Conservation (phyloP, 2,888 invertebrate species). For the Sminthurides aquaticus region DNA sequence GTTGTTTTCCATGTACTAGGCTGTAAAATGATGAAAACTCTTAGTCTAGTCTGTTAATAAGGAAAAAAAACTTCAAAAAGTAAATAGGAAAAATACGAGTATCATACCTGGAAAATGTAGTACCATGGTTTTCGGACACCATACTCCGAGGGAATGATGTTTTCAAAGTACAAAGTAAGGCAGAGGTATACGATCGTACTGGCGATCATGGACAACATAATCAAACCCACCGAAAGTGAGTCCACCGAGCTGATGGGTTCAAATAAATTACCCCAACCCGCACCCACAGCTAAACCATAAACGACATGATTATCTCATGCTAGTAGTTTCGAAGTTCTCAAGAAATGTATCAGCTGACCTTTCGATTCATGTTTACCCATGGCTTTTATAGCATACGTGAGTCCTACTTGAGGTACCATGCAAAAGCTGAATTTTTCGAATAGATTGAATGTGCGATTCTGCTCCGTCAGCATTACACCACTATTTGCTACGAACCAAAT, state of each 20-base stretch:
- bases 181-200: slow-evolving; percentile 50
- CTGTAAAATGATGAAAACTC: too few species aligned
- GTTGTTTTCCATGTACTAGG: too few species aligned
- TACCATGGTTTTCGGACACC: slow-evolving; percentile 61
- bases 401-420: slow-evolving; percentile 44
- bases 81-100: too few species aligned
- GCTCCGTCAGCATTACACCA: slow-evolving; percentile 25
- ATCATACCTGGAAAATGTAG: slow-evolving; percentile 59
- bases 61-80: too few species aligned
- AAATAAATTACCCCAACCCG: slow-evolving; percentile 46
- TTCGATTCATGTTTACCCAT: slow-evolving; percentile 43
- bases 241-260: slow-evolving; percentile 45
- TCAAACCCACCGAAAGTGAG: slow-evolving; percentile 45
- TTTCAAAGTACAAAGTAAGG: slow-evolving; percentile 58
- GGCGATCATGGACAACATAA: slow-evolving; percentile 45
- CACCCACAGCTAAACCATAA: slow-evolving; percentile 46
- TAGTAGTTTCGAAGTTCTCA: too few species aligned
- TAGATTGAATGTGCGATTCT: slow-evolving; percentile 27
- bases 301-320: too few species aligned
- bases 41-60: too few species aligned
- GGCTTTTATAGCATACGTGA: slow-evolving; percentile 42
- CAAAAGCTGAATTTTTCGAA: slow-evolving; percentile 36
- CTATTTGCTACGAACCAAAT: slow-evolving; percentile 43
- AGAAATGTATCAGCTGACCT: too few species aligned
- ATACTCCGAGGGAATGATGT: slow-evolving; percentile 59